Percentiles rank a stretch among this genome's conserved stretches.
Evolutionary conservation across 2,888 invertebrate genomes (phyloP).

Genomic region (Amitus sp.): DNA sequence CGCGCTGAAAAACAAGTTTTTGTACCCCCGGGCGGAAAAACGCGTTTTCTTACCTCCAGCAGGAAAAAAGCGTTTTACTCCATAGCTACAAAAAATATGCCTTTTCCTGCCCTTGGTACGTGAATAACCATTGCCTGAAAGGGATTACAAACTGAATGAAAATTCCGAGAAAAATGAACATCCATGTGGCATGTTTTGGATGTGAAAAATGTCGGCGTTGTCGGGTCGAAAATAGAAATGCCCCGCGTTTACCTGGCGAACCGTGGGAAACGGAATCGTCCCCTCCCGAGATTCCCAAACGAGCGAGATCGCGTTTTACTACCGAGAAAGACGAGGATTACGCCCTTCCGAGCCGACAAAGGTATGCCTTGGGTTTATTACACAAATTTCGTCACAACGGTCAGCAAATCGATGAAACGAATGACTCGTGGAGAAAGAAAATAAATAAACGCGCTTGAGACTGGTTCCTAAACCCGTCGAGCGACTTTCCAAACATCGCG

Average conservation of each 20-base stretch:
- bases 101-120: too few species aligned
- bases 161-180: too few species aligned
- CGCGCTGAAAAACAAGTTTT: too few species aligned
- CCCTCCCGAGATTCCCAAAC: too few species aligned
- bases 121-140: too few species aligned
- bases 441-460: background rate
- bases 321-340: slow-evolving; percentile 46
- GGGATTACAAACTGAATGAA: too few species aligned
- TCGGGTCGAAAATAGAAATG: slow-evolving; percentile 39
- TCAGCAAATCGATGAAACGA: slow-evolving; percentile 19
- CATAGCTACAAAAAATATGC: too few species aligned
- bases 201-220: too few species aligned
- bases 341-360: slow-evolving; percentile 27
- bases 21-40: too few species aligned
- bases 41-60: too few species aligned
- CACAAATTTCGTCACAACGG: slow-evolving; percentile 32
- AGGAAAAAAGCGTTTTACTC: too few species aligned
- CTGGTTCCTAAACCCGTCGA: slow-evolving; percentile 2
- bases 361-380: slow-evolving; percentile 20
- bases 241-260: slow-evolving; percentile 50
- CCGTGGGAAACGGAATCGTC: slow-evolving; percentile 56
- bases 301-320: slow-evolving; percentile 43
- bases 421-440: slow-evolving; percentile 13
- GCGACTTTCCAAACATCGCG: background rate
- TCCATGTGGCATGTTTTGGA: too few species aligned